Evolutionary conservation across 2,113 vertebrate genomes (phyloP).

Genomic region (Mastomys coucha): DNA sequence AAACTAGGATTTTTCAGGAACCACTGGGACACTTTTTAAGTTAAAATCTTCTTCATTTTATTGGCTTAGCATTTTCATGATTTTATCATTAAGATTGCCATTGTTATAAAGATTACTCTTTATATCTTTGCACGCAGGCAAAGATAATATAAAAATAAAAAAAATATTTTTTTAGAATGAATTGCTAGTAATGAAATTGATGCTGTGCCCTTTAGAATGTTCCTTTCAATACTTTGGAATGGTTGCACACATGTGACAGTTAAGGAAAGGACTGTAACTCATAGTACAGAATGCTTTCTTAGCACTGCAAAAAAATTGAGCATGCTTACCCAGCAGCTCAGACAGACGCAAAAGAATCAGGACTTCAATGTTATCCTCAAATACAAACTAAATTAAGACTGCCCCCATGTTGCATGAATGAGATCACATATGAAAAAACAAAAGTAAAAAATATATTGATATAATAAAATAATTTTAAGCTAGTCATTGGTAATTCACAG

Average conservation of each 20-base stretch:
- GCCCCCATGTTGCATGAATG: neutral
- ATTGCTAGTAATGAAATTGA: neutral
- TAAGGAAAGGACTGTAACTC: neutral
- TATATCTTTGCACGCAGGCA: neutral
- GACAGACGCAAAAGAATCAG: neutral
- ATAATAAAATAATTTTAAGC: neutral
- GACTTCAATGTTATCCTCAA: neutral
- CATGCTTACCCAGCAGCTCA: too few species aligned
- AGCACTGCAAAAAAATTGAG: neutral
- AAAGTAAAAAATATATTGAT: neutral
- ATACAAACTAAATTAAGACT: neutral
- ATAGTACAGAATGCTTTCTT: neutral
- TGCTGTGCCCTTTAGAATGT: neutral
- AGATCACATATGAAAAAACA: neutral
- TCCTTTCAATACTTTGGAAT: neutral
- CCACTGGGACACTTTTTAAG: neutral
- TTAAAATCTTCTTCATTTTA: neutral
- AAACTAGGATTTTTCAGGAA: constrained; percentile 23
- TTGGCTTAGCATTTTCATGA: neutral
- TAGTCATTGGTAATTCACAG: neutral
- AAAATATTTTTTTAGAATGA: constrained; percentile 20
- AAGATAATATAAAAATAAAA: too few species aligned
- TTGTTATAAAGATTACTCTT: neutral
- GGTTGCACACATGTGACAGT: neutral
- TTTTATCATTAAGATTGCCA: neutral